Base-by-base conservation (phyloP, 2,113 vertebrate species). In the Electrona antarctica region DNA sequence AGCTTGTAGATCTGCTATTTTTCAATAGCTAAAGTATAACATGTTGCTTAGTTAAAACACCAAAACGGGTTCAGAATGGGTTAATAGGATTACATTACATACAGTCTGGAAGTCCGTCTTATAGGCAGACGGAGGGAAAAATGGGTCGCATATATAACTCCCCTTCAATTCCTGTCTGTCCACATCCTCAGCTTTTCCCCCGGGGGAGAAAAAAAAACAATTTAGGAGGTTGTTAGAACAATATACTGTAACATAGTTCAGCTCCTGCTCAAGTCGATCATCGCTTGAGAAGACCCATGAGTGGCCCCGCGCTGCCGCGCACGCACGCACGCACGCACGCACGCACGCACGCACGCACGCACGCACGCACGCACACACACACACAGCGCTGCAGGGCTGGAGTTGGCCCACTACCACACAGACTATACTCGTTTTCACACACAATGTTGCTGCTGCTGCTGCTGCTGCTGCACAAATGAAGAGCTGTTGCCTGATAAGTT, bases 71-170 rank as follows among this genome's bases (percentile, higher is more conserved):
- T n/a, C n/a, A n/a, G n/a, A 33, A 33, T 33, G 29, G 4, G 2
- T 4, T 33, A 41, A 41, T 41, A 41, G 3, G 33, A 41, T 41
- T 41, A 41, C 33, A 79, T 79, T 82, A 76, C 64, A 79, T 72
- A 68, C 74, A 59, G 64, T 81, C 74, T 69, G 21, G 63, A 79
- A 84, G 54, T 57, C 54, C 69, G 65, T 64, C 69, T 71, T 72
- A 21, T 77, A 74, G 80, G 73, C 33, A 41, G 33, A 41, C 33
- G 61, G 69, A 78, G 72, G 62, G 64, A 33, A 65, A 85, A 78
- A 82, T 55, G 67, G 73, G 73, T 81, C 72, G 80, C 67, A 54
- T 28, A 71, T 73, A 29, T 65, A 5, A 7, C 69, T 62, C 62
- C 6, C 0, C 57, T 58, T 50, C 7, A 1, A 45, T 49, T 66